A percentile compares a stretch with the other conserved stretches of the same genome.
Evolutionary conservation across 2,888 invertebrate species (phyloP).

Genomic region (Craniophora ligustri): DNA sequence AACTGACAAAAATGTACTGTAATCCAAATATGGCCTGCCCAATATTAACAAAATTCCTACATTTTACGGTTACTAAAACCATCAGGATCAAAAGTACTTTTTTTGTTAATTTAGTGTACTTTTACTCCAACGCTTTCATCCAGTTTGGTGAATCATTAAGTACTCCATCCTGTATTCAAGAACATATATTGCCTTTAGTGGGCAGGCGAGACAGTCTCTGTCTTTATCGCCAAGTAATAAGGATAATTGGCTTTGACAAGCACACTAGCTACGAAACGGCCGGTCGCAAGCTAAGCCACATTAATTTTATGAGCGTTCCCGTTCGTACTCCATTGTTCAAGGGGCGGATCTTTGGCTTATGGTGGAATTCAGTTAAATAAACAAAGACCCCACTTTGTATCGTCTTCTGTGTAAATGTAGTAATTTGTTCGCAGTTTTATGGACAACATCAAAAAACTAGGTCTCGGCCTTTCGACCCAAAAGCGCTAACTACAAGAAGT

Average conservation of each 20-base stretch:
- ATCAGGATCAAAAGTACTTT: too few species aligned
- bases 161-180: constrained; percentile 26
- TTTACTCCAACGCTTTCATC: constrained; percentile 1
- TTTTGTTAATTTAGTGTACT: too few species aligned
- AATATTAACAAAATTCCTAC: too few species aligned
- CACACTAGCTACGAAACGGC: constrained; percentile 50
- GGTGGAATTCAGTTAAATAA: constrained; percentile 38
- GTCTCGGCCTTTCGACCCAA: too few species aligned
- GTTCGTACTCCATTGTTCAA: constrained; percentile 56
- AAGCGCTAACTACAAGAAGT: too few species aligned
- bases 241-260: constrained; percentile 65
- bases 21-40: too few species aligned
- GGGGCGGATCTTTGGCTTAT: constrained; percentile 54
- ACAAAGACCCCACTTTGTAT: constrained; percentile 34
- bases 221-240: constrained; percentile 60
- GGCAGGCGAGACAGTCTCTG: constrained; percentile 43
- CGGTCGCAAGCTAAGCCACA: constrained; percentile 54
- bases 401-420: constrained; percentile 14
- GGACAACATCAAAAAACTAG: neutral
- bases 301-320: constrained; percentile 65
- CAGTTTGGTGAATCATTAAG: constrained; percentile 7
- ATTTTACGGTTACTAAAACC: too few species aligned
- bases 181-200: constrained; percentile 38
- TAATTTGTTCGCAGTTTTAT: constrained; percentile 4
- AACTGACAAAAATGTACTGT: too few species aligned